Percentiles rank a stretch among this genome's conserved stretches.
Evolutionary conservation across 1,140 invertebrate species (phyloP).

Genomic region (Pinna nobilis): DNA sequence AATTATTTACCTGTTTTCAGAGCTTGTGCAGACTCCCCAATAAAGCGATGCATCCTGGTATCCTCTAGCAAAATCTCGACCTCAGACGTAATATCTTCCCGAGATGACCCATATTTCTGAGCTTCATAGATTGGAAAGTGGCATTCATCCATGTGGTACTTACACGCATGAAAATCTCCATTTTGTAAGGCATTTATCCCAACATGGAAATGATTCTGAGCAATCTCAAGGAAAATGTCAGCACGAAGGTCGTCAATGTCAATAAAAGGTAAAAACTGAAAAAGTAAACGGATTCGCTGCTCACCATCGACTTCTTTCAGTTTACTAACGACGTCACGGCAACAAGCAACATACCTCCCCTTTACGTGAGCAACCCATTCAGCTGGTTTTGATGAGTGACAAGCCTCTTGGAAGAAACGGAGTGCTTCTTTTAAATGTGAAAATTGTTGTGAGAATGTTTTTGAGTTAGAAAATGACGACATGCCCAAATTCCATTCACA

Average conservation of each 20-base stretch:
- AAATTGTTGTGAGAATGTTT: too few relatives aligned
- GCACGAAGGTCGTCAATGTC: not conserved
- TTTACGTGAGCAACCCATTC: not conserved
- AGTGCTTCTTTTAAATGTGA: constrained; percentile 16
- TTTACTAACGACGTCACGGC: not conserved
- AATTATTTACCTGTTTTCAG: constrained; percentile 45
- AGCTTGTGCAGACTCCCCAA: constrained; percentile 44
- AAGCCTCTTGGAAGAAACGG: not conserved
- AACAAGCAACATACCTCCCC: not conserved
- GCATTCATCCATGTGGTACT: constrained; percentile 40
- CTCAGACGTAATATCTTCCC: constrained; percentile 5
- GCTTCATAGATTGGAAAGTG: constrained; percentile 46
- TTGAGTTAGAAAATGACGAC: too few relatives aligned
- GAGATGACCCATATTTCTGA: not conserved
- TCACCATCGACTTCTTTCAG: not conserved
- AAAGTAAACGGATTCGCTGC: not conserved
- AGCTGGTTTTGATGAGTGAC: not conserved
- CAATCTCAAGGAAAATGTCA: not conserved
- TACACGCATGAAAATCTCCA: constrained; percentile 32
- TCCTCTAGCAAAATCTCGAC: constrained; percentile 35
- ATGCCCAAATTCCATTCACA: constrained; percentile 16
- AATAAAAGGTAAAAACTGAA: not conserved
- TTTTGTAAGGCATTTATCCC: constrained; percentile 22
- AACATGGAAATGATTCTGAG: constrained; percentile 22
- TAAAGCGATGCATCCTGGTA: constrained; percentile 28